Conservation (phyloP, 1,140 invertebrate species). For the Lerema accius region DNA sequence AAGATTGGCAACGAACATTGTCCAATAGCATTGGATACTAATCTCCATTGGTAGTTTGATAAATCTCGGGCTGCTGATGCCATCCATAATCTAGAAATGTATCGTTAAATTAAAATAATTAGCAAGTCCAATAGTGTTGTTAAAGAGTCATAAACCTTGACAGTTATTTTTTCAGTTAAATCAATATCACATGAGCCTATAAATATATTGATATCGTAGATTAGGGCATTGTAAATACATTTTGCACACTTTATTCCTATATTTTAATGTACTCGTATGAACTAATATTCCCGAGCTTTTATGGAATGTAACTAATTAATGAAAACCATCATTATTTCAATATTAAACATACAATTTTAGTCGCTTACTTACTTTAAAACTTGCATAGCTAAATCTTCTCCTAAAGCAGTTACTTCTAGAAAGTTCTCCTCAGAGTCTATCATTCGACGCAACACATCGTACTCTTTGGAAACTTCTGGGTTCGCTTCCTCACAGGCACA, state of each 20-base stretch:
- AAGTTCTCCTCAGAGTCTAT: slow-evolving; percentile 96
- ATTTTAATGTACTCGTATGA: too few relatives aligned
- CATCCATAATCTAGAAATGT: slow-evolving; percentile 92
- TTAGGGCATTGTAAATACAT: too few relatives aligned
- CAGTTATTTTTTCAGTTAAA: too few relatives aligned
- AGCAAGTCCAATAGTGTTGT: too few relatives aligned
- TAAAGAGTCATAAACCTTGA: too few relatives aligned
- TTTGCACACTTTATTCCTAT: too few relatives aligned
- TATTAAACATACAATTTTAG: too few relatives aligned
- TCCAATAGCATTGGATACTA: slow-evolving; percentile 96
- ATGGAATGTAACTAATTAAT: too few relatives aligned
- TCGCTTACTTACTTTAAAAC: slow-evolving; percentile 89
- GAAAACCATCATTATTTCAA: too few relatives aligned
- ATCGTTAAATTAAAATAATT: neutral
- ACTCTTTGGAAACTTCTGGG: slow-evolving; percentile 93
- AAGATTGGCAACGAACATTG: slow-evolving; percentile 98
- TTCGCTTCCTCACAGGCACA: slow-evolving; percentile 94
- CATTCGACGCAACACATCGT: slow-evolving; percentile 93
- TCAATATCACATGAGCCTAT: too few relatives aligned
- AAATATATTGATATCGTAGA: too few relatives aligned
- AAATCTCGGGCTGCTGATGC: slow-evolving; percentile 94
- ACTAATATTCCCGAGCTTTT: too few relatives aligned
- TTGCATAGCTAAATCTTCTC: slow-evolving; percentile 96
- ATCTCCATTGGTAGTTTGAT: slow-evolving; percentile 96
- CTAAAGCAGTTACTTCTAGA: slow-evolving; percentile 95